phyloP scores from a whole-genome alignment of 1,140 invertebrate species.

The Semibalanus balanoides region DNA sequence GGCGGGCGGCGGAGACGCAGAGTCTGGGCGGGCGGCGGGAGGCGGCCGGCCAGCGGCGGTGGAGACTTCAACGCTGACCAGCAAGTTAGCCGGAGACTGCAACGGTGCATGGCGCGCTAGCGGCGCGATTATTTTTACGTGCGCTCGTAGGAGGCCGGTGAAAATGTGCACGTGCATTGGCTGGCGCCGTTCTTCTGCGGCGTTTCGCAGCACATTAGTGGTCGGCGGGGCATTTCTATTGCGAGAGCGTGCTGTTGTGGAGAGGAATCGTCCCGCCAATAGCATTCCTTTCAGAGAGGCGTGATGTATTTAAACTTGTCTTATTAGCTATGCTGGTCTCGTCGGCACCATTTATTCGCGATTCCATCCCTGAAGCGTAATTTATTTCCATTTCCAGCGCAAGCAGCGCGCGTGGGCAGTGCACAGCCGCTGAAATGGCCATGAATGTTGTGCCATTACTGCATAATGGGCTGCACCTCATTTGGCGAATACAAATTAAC shows the following conservation, averaged over 20 bases:
- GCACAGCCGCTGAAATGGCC: neutral
- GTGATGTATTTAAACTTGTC: conserved; percentile 1
- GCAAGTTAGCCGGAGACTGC: neutral
- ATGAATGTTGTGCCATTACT: neutral
- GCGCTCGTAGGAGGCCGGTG: neutral
- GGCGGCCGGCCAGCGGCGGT: no score
- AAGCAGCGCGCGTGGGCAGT: neutral
- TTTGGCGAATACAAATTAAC: neutral
- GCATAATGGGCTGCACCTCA: neutral
- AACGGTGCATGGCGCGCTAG: neutral
- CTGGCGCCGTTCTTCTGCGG: neutral
- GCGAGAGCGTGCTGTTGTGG: neutral
- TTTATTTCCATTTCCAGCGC: neutral
- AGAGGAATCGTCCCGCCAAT: neutral
- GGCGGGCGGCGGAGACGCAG: neutral
- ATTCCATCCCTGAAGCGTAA: neutral
- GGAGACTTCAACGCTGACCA: neutral
- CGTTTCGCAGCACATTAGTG: neutral
- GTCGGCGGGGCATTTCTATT: neutral
- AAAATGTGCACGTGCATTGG: neutral
- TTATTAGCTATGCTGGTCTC: neutral
- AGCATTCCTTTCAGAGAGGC: conserved; percentile 1
- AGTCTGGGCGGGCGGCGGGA: neutral
- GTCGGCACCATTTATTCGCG: neutral
- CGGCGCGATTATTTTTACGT: neutral